phyloP scores from a whole-genome alignment of 2,113 vertebrate genomes.

The Himantopus leucocephalus region DNA sequence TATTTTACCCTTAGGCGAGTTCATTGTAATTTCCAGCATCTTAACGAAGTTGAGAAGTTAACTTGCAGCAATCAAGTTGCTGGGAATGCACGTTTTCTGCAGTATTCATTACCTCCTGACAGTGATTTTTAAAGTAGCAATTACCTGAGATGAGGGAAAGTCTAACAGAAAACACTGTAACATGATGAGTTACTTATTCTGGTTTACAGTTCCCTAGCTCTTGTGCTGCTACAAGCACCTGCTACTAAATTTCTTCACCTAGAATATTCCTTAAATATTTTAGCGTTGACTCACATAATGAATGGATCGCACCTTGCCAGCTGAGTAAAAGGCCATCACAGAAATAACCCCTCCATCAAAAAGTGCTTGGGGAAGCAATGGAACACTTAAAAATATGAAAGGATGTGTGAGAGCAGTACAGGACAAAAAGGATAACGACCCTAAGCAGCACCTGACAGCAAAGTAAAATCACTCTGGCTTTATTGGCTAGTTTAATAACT shows the following conservation, averaged over 20 bases:
- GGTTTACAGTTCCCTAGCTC: not conserved
- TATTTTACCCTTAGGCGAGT: conserved; percentile 26
- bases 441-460: not conserved
- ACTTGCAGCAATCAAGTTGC: not conserved
- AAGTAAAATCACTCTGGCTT: not conserved
- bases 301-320: not conserved
- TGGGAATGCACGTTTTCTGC: not conserved
- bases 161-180: not conserved
- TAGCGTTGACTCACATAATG: rapidly evolving
- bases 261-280: not conserved
- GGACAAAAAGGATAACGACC: not conserved
- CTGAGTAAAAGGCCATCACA: not conserved
- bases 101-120: not conserved
- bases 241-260: not conserved
- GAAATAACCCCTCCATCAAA: not conserved
- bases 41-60: not conserved
- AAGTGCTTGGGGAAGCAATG: not conserved
- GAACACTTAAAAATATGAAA: not conserved
- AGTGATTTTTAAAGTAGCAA: not conserved
- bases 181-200: not conserved
- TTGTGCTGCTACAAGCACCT: not conserved
- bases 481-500: not conserved
- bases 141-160: not conserved
- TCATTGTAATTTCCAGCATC: not conserved
- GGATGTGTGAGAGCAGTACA: not conserved